Base-by-base conservation (phyloP, 2,888 invertebrate genomes). In the Microplitis deprimator region DNA sequence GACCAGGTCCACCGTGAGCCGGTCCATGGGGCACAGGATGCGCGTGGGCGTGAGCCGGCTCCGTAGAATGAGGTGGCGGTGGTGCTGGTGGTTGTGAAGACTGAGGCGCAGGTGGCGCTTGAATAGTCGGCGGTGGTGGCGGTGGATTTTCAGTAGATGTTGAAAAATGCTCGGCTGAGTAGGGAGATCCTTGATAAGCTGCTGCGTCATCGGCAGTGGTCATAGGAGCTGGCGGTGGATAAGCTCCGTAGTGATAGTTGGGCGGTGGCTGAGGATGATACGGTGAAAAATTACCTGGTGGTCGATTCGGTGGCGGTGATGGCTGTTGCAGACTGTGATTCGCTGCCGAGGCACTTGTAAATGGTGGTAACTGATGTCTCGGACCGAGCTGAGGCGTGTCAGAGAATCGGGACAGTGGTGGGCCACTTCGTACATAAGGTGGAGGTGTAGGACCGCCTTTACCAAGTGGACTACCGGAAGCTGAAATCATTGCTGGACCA, bases 191-290 rank as follows among this genome's bases (percentile, higher is more conserved):
- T 77, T 91, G 91, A 82, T 91, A 91, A 61, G 89, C 87, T 1
- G 89, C 87, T 3, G 88, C 88, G 62, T 90, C 90, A 70, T 90
- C 90, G 39, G 89, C 89, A 40, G 89, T 86, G 8, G 90, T 86
- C 82, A 90, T 87, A 1, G 90, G 87, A 1, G 90, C 88, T 1
- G 90, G 90, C 1, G 89, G 90, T 13, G 91, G 90, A 80, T 90
- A 91, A 70, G 90, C 89, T 75, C 90, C 90, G 81, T 90, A 91
- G 78, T 90, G 90, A 81, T 91, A 91, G 82, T 89, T 90, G 0
- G 91, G 90, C 3, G 91, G 91, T 6, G 90, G 90, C n/a, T 89
- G 90, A n/a, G 90, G 90, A 83, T 90, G 91, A 82, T 90, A 91
- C 41, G 91, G 90, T 60, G 90, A 89, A 78, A 90, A 90, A 79